These are phyloP conservation scores for Brachypalpus laphriformis DNA, from an alignment of 2,888 invertebrate genomes.

Conservation along the genomic window DNA sequence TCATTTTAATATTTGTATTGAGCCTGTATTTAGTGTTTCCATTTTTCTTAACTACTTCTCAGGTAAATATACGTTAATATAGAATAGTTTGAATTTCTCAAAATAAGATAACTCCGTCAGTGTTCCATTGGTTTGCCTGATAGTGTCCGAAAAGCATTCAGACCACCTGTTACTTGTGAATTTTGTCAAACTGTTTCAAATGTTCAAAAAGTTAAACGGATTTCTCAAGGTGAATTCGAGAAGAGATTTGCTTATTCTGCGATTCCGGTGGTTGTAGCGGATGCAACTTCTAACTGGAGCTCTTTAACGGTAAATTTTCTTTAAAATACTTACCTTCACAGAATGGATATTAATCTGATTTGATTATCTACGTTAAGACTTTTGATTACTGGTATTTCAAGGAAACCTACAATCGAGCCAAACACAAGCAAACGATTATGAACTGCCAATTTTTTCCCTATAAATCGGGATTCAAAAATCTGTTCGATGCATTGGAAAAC, in stretches of 20 bases:
- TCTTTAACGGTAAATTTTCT: constrained; percentile 85
- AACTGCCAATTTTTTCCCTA: constrained; percentile 98
- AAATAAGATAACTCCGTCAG: constrained; percentile 55
- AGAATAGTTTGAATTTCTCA: neutral
- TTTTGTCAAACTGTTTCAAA: constrained; percentile 88
- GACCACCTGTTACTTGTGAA: constrained; percentile 91
- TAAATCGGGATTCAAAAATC: constrained; percentile 91
- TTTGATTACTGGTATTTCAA: constrained; percentile 94
- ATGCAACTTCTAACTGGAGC: constrained; percentile 92
- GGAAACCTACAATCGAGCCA: constrained; percentile 87
- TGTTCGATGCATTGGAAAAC: constrained; percentile 93
- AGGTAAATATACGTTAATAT: constrained; percentile 17
- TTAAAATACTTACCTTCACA: neutral
- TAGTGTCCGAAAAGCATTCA: constrained; percentile 83
- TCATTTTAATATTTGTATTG: constrained; percentile 5
- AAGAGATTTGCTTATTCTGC: constrained; percentile 89
- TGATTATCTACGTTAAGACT: constrained; percentile 79
- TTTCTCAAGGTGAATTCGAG: constrained; percentile 89
- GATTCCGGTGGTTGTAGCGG: constrained; percentile 92
- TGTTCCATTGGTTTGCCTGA: constrained; percentile 78
- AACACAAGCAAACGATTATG: constrained; percentile 84
- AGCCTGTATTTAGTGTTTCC: constrained; percentile 2
- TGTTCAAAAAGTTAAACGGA: constrained; percentile 87
- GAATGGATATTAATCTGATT: neutral
- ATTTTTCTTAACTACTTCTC: constrained; percentile 22